These are phyloP conservation scores for Mimachlamys varia DNA, from an alignment of 2,888 invertebrate species.

Conservation along the genomic window DNA sequence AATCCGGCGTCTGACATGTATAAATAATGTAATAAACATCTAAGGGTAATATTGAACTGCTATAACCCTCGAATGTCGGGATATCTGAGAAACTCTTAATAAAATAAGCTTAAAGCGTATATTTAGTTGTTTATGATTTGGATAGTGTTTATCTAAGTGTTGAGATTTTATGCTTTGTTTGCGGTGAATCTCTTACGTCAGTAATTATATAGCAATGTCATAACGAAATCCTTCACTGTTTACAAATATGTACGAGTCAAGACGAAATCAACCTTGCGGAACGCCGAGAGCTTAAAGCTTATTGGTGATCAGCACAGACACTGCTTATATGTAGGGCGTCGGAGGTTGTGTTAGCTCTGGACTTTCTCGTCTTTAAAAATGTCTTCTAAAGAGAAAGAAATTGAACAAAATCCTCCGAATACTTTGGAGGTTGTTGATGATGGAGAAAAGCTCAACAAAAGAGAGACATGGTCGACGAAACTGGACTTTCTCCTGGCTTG, in stretches of 20 bases:
- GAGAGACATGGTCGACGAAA: conserved; percentile 6
- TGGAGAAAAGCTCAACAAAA: background rate
- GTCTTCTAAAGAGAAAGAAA: conserved; percentile 18
- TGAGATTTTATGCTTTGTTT: too few species aligned
- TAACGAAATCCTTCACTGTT: background rate
- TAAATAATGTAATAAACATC: too few species aligned
- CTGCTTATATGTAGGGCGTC: too few species aligned
- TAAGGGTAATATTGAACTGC: too few species aligned
- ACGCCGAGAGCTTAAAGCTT: background rate
- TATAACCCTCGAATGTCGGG: too few species aligned
- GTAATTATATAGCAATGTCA: background rate
- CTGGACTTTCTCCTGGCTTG: background rate
- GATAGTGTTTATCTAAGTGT: too few species aligned
- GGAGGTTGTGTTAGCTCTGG: background rate
- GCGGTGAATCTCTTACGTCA: too few species aligned
- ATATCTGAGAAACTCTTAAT: too few species aligned
- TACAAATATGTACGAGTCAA: background rate
- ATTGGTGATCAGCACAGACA: background rate
- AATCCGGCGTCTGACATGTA: too few species aligned
- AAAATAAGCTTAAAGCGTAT: too few species aligned
- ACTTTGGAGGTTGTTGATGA: background rate
- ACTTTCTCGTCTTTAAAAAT: background rate
- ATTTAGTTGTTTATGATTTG: too few species aligned
- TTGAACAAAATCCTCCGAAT: background rate
- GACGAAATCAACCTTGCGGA: conserved; percentile 1